phyloP scores from a whole-genome alignment of 2,888 invertebrate genomes.

The Petrolisthes manimaculis region DNA sequence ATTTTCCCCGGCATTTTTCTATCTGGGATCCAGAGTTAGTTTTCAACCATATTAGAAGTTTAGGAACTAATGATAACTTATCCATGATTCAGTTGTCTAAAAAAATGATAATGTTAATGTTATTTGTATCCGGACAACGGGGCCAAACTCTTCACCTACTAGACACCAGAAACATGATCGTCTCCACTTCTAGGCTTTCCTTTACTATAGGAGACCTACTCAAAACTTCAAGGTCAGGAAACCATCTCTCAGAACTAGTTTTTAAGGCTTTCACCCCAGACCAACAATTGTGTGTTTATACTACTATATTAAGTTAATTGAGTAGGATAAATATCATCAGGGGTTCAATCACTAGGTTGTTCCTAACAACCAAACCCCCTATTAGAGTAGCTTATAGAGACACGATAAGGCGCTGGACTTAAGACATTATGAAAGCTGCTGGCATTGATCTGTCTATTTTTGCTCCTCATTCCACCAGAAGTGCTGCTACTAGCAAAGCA shows the following conservation, averaged over 20 bases:
- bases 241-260: slow-evolving; percentile 1
- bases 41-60: background rate
- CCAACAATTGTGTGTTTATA: background rate
- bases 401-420: background rate
- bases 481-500: slow-evolving; percentile 5
- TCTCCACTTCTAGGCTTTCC: too few relatives aligned
- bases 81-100: slow-evolving; percentile 5
- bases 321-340: background rate
- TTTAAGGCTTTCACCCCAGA: background rate
- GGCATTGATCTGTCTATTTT: too few relatives aligned
- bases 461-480: too few relatives aligned
- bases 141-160: too few relatives aligned
- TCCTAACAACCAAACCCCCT: background rate
- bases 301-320: background rate
- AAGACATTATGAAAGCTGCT: background rate
- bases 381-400: background rate
- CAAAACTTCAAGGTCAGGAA: too few relatives aligned
- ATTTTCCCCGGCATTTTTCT: background rate
- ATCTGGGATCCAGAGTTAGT: slow-evolving; percentile 9
- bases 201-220: too few relatives aligned
- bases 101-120: too few relatives aligned
- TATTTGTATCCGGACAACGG: too few relatives aligned
- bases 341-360: background rate
- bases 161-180: too few relatives aligned
- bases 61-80: background rate